Evolutionary conservation across 1,140 invertebrate genomes (phyloP).

Genomic region (Pachypsylla venusta): DNA sequence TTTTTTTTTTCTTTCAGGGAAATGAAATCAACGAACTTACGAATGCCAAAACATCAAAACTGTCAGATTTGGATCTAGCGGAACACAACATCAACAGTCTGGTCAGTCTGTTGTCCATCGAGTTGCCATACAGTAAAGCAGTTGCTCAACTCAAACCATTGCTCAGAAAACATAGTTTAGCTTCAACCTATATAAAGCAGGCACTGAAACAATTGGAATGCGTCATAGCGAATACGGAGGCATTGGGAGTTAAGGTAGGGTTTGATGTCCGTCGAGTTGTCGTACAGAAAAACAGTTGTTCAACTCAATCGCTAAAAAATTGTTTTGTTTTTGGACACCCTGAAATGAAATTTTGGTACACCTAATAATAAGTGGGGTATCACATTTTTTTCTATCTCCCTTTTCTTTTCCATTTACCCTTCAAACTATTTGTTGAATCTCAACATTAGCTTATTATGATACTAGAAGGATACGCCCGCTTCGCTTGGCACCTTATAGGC

Average conservation of each 20-base stretch:
- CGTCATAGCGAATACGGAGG: constrained; percentile 47
- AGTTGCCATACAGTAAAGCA: constrained; percentile 48
- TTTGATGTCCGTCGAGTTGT: background rate
- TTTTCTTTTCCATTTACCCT: no score
- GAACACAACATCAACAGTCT: constrained; percentile 52
- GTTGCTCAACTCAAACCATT: constrained; percentile 42
- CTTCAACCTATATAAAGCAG: constrained; percentile 44
- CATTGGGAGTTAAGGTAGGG: constrained; percentile 55
- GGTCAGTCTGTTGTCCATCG: constrained; percentile 52
- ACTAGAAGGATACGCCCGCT: no score
- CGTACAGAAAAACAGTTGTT: background rate
- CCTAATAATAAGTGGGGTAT: no score
- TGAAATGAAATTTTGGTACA: no score
- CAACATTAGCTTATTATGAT: no score
- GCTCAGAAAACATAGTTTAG: constrained; percentile 41
- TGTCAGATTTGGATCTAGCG: constrained; percentile 43
- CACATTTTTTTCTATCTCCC: no score
- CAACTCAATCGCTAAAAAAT: no score
- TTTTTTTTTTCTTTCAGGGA: background rate
- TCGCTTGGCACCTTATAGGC: no score
- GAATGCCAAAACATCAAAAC: background rate
- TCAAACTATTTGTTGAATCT: no score
- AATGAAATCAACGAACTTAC: background rate
- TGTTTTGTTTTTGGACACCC: no score
- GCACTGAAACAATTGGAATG: constrained; percentile 56